A percentile compares a stretch with the other conserved stretches of the same genome.
Conservation (phyloP, 2,888 invertebrate genomes). For the Pachydiplax longipennis region DNA sequence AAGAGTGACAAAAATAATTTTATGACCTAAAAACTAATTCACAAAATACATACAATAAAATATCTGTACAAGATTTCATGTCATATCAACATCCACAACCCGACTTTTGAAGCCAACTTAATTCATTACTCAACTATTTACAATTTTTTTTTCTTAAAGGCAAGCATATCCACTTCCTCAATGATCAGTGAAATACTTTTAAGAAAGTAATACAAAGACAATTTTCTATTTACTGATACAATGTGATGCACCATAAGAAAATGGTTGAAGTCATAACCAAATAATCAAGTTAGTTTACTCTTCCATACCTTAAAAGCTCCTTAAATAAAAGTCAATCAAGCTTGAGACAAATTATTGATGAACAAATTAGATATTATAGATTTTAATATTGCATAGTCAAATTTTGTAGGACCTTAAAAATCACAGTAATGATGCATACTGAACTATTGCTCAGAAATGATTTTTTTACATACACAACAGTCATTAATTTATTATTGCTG, state of each 20-base stretch:
- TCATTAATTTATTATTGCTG: no score
- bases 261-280: no score
- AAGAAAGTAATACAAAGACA: not conserved
- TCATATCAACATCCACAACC: conserved; percentile 19
- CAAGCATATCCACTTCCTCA: not conserved
- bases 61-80: not conserved
- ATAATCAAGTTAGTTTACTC: no score
- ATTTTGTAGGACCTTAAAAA: no score
- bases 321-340: no score
- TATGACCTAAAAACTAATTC: conserved; percentile 23
- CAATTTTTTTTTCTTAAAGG: conserved; percentile 22
- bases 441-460: no score
- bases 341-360: no score
- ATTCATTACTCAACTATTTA: not conserved
- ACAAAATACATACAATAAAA: conserved; percentile 29
- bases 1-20: not conserved
- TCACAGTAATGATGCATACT: no score
- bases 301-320: no score
- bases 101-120: conserved; percentile 29
- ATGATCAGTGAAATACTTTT: not conserved
- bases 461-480: no score
- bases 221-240: not conserved
- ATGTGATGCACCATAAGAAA: not conserved
- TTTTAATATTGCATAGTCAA: no score
- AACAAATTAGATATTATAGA: no score